phyloP scores from a whole-genome alignment of 1,140 invertebrate species.

The Spodoptera litura region DNA sequence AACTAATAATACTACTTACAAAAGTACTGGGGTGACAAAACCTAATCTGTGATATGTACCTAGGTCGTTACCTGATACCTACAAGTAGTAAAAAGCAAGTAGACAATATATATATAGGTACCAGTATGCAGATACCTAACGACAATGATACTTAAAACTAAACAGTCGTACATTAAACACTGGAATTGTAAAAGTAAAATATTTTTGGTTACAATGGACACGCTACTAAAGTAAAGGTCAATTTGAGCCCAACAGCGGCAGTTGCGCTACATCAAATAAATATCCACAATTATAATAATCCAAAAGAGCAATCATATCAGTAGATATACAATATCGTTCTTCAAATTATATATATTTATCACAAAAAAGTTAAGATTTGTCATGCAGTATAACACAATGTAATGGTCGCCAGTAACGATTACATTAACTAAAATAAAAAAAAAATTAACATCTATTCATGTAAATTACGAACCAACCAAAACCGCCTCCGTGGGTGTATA shows the following conservation, averaged over 20 bases:
- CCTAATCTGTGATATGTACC: neutral
- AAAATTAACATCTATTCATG: constrained; percentile 66
- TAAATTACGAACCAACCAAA: constrained; percentile 70
- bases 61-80: no score
- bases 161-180: constrained; percentile 45
- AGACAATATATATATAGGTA: constrained; percentile 15
- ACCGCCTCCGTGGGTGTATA: constrained; percentile 71
- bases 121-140: constrained; percentile 28
- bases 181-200: constrained; percentile 47
- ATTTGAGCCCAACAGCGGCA: constrained; percentile 51
- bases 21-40: constrained; percentile 33
- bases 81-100: neutral
- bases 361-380: constrained; percentile 75
- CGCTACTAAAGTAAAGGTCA: constrained; percentile 24
- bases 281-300: constrained; percentile 45
- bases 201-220: constrained; percentile 46
- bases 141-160: constrained; percentile 45
- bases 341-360: constrained; percentile 72
- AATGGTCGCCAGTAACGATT: constrained; percentile 67
- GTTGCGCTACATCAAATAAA: constrained; percentile 59
- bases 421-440: constrained; percentile 59
- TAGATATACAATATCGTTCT: constrained; percentile 56
- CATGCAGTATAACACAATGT: constrained; percentile 69
- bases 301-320: constrained; percentile 46
- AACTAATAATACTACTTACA: neutral